Evolutionary conservation across 2,888 invertebrate genomes (phyloP).

Genomic region (Drosophila eohydei): DNA sequence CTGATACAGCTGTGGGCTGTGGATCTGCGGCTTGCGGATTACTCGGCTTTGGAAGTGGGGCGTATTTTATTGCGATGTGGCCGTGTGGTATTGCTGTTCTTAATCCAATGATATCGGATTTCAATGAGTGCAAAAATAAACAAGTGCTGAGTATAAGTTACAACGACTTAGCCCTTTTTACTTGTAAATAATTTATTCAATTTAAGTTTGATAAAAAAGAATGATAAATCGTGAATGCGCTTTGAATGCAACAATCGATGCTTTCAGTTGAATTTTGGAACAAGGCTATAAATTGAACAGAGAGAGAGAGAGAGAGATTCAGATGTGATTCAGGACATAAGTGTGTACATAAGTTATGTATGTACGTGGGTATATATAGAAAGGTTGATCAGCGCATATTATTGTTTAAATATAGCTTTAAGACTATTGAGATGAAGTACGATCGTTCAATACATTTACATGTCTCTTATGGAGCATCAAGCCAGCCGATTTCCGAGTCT

Average conservation of each 20-base stretch:
- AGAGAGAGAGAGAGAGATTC: too few relatives aligned
- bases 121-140: slow-evolving; percentile 22
- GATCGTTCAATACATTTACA: not conserved
- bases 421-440: not conserved
- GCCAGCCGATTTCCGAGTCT: not conserved
- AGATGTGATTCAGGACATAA: too few relatives aligned
- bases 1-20: slow-evolving; percentile 39
- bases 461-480: not conserved
- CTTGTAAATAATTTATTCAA: not conserved
- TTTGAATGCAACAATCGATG: not conserved
- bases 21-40: slow-evolving; percentile 12
- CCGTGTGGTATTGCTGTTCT: slow-evolving; percentile 8
- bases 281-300: not conserved
- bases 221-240: not conserved
- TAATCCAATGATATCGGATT: slow-evolving; percentile 35
- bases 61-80: slow-evolving; percentile 44
- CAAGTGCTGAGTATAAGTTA: not conserved
- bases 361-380: not conserved
- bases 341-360: too few relatives aligned
- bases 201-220: not conserved
- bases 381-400: not conserved
- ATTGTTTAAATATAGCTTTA: not conserved
- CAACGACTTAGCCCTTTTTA: not conserved
- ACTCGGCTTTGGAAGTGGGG: slow-evolving; percentile 46
- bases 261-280: not conserved